Evolutionary conservation across 2,113 vertebrate genomes (phyloP).

Genomic region (Paracanthobrama guichenoti): DNA sequence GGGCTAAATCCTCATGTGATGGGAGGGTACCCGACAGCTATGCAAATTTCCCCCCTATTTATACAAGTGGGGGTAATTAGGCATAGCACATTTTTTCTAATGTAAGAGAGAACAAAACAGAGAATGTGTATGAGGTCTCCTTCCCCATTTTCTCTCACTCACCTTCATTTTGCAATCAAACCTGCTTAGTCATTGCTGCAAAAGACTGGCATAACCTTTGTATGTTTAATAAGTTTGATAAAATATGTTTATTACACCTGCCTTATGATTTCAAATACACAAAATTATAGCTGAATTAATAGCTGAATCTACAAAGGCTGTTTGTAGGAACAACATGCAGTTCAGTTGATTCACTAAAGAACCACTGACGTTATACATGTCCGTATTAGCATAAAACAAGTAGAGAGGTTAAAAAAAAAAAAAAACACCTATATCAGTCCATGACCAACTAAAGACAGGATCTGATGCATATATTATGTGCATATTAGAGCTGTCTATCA

Average conservation of each 20-base stretch:
- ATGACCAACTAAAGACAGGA: background rate
- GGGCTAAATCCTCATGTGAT: conserved; percentile 43
- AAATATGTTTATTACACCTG: conserved; percentile 11
- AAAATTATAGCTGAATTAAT: background rate
- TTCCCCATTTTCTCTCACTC: conserved; percentile 34
- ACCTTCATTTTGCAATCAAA: conserved; percentile 19
- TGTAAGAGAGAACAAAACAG: conserved; percentile 44
- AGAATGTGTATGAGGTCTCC: conserved; percentile 31
- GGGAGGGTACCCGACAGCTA: conserved; percentile 53
- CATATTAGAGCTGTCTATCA: no score
- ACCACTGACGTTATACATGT: background rate
- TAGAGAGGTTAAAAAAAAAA: no score
- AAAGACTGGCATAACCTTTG: conserved; percentile 7
- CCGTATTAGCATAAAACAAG: background rate
- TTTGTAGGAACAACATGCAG: background rate
- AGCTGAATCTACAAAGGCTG: background rate
- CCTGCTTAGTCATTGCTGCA: background rate
- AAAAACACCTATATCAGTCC: no score
- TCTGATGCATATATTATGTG: background rate
- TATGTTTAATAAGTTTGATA: conserved; percentile 2
- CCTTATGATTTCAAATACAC: conserved; percentile 19
- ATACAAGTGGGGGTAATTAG: conserved; percentile 54
- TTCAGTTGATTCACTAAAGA: background rate
- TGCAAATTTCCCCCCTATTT: conserved; percentile 54
- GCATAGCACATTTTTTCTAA: conserved; percentile 45